Conservation (phyloP, 2,888 invertebrate species). For the Acanthoscelides obtectus region DNA sequence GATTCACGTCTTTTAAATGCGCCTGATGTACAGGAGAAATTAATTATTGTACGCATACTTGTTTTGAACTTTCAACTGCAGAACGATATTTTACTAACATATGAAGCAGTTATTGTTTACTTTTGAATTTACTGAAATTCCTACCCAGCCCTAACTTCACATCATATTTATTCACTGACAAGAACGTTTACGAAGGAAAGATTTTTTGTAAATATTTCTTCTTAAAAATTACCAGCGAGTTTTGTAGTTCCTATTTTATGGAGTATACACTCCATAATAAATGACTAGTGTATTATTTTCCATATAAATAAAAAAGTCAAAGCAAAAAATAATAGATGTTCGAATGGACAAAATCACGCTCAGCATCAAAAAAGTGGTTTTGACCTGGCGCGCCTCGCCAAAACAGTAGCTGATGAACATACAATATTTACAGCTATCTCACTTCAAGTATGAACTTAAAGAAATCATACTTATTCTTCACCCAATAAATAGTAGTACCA, state of each 20-base stretch:
- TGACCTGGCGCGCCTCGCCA: not conserved
- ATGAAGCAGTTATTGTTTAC: not conserved
- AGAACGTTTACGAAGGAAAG: not conserved
- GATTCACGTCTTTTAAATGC: no score
- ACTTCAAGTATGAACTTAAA: constrained; percentile 23
- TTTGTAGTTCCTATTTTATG: constrained; percentile 67
- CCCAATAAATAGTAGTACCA: constrained; percentile 34
- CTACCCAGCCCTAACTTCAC: not conserved
- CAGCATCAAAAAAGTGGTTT: not conserved
- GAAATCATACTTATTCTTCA: constrained; percentile 27
- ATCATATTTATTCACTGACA: not conserved
- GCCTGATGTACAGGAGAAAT: no score
- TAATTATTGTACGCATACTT: no score
- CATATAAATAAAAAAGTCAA: not conserved
- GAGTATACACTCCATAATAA: constrained; percentile 44
- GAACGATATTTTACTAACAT: not conserved
- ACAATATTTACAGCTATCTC: constrained; percentile 44
- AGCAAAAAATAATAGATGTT: not conserved
- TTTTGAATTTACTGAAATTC: not conserved
- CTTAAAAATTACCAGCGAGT: constrained; percentile 65
- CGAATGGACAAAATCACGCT: not conserved
- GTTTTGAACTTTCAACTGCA: not conserved
- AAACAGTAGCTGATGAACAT: constrained; percentile 40
- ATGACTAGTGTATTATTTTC: not conserved
- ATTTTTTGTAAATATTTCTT: constrained; percentile 54